phyloP scores from a whole-genome alignment of 1,140 invertebrate genomes.

The Drosophila pandora region DNA sequence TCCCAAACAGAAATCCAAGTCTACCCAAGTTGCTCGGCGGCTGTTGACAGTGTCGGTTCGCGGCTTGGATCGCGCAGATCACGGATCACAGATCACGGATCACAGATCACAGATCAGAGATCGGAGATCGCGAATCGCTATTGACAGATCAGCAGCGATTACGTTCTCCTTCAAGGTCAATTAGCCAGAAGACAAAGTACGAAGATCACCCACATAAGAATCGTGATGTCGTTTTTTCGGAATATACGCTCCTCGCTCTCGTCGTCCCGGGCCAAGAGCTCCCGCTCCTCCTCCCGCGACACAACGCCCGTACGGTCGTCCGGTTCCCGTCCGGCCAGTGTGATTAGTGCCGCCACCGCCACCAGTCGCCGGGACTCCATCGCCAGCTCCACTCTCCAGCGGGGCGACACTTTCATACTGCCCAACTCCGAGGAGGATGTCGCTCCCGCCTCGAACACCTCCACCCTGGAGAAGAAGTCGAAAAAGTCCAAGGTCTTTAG shows the following conservation, averaged over 20 bases:
- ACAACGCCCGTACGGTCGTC: slow-evolving; percentile 70
- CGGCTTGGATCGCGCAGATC: slow-evolving; percentile 28
- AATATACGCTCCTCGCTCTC: slow-evolving; percentile 75
- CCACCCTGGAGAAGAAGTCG: slow-evolving; percentile 75
- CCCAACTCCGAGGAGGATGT: slow-evolving; percentile 57
- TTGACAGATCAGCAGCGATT: slow-evolving; percentile 7
- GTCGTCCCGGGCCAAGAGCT: slow-evolving; percentile 71
- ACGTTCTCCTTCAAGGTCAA: not conserved
- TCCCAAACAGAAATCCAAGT: not conserved
- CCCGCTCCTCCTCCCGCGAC: slow-evolving; percentile 69
- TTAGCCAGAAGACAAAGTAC: slow-evolving; percentile 16
- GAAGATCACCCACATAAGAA: slow-evolving; percentile 3
- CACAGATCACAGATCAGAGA: slow-evolving; percentile 17
- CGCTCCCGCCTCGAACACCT: slow-evolving; percentile 56
- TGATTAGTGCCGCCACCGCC: slow-evolving; percentile 45
- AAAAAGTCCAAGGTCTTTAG: slow-evolving; percentile 81
- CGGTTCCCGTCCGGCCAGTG: slow-evolving; percentile 66
- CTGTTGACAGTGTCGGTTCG: slow-evolving; percentile 60
- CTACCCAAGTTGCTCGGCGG: slow-evolving; percentile 54
- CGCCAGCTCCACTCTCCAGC: slow-evolving; percentile 65
- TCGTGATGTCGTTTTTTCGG: slow-evolving; percentile 79
- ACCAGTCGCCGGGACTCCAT: slow-evolving; percentile 60
- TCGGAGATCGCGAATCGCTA: slow-evolving; percentile 17
- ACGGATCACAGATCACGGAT: slow-evolving; percentile 21
- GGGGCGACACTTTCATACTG: slow-evolving; percentile 77